phyloP scores from a whole-genome alignment of 2,113 vertebrate genomes.

The Crypturellus undulatus region DNA sequence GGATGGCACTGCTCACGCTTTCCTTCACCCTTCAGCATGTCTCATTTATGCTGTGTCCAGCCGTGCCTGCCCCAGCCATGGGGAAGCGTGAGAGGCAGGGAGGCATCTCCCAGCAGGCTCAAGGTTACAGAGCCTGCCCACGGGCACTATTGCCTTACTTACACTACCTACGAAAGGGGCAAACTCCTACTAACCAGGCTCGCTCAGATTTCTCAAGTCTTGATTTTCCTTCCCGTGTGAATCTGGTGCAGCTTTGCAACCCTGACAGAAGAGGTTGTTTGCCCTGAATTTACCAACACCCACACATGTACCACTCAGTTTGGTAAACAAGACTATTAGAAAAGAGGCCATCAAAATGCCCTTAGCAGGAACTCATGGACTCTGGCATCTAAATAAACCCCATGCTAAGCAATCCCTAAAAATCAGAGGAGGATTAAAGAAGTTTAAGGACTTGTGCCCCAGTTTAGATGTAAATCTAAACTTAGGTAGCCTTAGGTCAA shows the following conservation, averaged over 20 bases:
- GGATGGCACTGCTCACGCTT: neutral
- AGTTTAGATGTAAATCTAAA: neutral
- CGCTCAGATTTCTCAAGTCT: neutral
- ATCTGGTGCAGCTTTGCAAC: neutral
- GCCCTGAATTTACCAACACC: neutral
- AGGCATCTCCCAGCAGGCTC: neutral
- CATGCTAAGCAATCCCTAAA: neutral
- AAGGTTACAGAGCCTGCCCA: neutral
- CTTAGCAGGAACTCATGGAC: neutral
- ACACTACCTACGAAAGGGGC: neutral
- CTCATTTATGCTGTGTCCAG: neutral
- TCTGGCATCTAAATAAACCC: neutral
- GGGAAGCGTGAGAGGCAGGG: neutral
- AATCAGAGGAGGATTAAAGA: neutral
- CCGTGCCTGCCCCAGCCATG: neutral
- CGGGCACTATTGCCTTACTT: neutral
- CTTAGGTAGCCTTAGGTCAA: neutral
- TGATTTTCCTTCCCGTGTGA: neutral
- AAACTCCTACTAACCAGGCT: neutral
- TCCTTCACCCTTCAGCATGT: neutral
- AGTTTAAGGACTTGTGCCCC: neutral
- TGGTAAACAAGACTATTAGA: neutral
- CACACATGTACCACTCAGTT: neutral
- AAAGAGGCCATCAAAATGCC: too few relatives aligned
- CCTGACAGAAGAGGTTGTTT: neutral